phyloP scores from a whole-genome alignment of 2,888 invertebrate species.

The Diarsia brunnea region DNA sequence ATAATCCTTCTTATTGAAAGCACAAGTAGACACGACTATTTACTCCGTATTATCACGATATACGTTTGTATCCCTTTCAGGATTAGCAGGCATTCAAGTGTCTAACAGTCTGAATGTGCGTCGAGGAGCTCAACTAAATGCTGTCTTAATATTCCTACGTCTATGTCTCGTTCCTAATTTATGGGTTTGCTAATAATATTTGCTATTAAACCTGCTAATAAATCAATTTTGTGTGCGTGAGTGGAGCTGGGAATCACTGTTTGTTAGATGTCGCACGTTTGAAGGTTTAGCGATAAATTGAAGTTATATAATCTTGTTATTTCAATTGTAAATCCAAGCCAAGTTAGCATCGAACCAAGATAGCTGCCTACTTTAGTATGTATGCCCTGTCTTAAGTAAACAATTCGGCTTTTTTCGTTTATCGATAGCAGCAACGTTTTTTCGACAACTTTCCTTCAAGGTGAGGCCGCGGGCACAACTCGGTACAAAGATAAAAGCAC shows the following conservation, averaged over 20 bases:
- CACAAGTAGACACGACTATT: slow-evolving; percentile 6
- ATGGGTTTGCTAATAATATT: slow-evolving; percentile 58
- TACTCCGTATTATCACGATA: slow-evolving; percentile 16
- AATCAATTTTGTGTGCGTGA: slow-evolving; percentile 53
- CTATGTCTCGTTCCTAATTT: slow-evolving; percentile 56
- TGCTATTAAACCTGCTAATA: slow-evolving; percentile 54
- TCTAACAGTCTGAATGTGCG: slow-evolving; percentile 42
- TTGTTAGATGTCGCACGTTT: slow-evolving; percentile 35
- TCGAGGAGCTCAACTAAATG: slow-evolving; percentile 48
- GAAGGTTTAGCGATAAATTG: slow-evolving; percentile 14
- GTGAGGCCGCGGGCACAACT: slow-evolving; percentile 43
- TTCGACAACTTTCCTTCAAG: slow-evolving; percentile 49
- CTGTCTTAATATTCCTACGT: slow-evolving; percentile 44
- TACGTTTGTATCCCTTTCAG: slow-evolving; percentile 23
- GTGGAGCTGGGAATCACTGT: slow-evolving; percentile 29
- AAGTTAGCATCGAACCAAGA: not conserved
- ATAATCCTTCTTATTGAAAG: slow-evolving; percentile 21
- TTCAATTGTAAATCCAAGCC: slow-evolving; percentile 7
- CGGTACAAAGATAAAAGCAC: slow-evolving; percentile 45
- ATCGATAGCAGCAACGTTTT: slow-evolving; percentile 44
- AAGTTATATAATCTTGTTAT: slow-evolving; percentile 9
- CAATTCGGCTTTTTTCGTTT: slow-evolving; percentile 24
- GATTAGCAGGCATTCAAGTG: slow-evolving; percentile 52
- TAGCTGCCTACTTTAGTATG: slow-evolving; percentile 8
- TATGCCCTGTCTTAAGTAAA: slow-evolving; percentile 29